Evolutionary conservation across 2,113 vertebrate genomes (phyloP).

Genomic region (Chamaetylas fuelleborni): DNA sequence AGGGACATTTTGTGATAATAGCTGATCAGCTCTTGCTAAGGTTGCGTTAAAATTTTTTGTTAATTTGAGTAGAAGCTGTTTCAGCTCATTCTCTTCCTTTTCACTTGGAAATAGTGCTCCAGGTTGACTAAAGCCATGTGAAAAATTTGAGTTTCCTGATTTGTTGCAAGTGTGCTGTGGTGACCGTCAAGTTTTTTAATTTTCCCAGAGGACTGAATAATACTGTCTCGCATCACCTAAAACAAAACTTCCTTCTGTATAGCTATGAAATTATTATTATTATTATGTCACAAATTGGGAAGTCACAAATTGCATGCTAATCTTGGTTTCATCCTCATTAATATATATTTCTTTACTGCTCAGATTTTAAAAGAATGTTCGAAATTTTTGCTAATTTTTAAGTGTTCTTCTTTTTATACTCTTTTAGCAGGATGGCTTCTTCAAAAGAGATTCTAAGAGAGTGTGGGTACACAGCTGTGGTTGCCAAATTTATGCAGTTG

Average conservation of each 20-base stretch:
- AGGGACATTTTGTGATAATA: accelerated
- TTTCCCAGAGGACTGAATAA: background rate
- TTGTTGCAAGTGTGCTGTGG: background rate
- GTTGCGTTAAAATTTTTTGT: background rate
- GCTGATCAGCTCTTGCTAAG: background rate
- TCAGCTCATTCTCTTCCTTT: background rate
- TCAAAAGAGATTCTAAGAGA: background rate
- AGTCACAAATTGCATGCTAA: background rate
- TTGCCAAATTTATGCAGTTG: background rate
- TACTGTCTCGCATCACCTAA: background rate
- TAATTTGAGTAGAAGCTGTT: background rate
- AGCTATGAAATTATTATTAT: background rate
- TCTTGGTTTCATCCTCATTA: background rate
- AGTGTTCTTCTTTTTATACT: background rate
- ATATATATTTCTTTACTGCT: background rate
- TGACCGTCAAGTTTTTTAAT: background rate
- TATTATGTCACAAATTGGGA: background rate
- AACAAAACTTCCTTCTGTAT: background rate
- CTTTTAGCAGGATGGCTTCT: background rate
- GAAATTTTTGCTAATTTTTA: background rate
- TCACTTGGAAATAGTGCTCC: background rate
- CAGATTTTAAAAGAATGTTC: background rate
- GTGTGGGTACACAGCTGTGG: background rate
- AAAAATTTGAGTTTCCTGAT: background rate
- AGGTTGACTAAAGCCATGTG: background rate